These are phyloP conservation scores for Diplodus puntazzo DNA, from an alignment of 2,797 vertebrate genomes.

Conservation along the genomic window DNA sequence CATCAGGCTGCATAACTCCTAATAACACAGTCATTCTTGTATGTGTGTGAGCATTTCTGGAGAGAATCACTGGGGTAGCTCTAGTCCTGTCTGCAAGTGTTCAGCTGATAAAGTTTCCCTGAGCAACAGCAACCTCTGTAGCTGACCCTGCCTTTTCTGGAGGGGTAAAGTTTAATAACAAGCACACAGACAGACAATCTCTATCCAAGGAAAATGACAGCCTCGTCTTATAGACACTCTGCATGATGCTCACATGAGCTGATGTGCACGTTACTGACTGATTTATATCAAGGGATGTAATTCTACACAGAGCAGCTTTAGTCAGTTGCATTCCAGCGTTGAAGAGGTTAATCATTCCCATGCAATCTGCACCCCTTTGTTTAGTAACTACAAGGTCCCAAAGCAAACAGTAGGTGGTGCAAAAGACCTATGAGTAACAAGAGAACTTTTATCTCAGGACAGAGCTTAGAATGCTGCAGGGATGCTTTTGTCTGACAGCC, in stretches of 20 bases:
- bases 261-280: not conserved
- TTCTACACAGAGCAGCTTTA: not conserved
- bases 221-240: not conserved
- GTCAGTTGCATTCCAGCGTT: not conserved
- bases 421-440: not conserved
- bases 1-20: not conserved
- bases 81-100: not conserved
- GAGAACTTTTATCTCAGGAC: not conserved
- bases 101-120: not conserved
- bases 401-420: constrained; percentile 49
- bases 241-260: constrained; percentile 20
- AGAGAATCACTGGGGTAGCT: not conserved
- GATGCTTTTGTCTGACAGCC: not conserved
- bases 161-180: not conserved
- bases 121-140: not conserved
- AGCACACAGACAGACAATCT: not conserved
- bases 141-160: not conserved
- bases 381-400: not conserved
- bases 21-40: not conserved
- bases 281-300: not conserved
- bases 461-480: not conserved
- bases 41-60: not conserved
- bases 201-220: not conserved
- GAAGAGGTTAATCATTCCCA: not conserved
- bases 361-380: no score